Conservation (phyloP, 1,140 invertebrate genomes). For the Penaeus chinensis region DNA sequence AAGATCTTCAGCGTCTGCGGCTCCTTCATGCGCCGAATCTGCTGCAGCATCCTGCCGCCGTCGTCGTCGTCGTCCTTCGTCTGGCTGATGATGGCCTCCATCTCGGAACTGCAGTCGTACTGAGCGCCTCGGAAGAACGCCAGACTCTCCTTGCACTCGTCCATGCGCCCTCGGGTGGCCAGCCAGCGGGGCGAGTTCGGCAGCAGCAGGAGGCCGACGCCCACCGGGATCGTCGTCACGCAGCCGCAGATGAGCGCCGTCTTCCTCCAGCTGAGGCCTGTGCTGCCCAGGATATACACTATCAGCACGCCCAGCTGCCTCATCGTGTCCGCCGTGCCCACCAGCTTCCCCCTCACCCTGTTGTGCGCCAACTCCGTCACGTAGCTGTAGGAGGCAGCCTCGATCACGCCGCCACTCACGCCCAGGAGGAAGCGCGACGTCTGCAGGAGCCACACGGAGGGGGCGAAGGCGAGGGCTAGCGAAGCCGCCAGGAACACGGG, state of each 20-base stretch:
- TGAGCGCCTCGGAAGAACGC: not conserved
- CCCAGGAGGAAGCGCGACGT: not conserved
- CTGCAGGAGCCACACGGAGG: not conserved
- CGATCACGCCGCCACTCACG: not conserved
- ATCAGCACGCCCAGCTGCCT: not conserved
- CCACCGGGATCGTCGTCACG: not conserved
- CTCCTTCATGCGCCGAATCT: not conserved
- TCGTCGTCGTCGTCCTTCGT: not conserved
- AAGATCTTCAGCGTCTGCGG: not conserved
- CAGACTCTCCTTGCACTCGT: not conserved
- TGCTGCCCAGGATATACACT: not conserved
- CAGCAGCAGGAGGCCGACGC: not conserved
- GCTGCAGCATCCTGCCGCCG: not conserved
- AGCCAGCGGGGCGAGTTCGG: constrained; percentile 1
- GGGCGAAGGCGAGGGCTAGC: not conserved
- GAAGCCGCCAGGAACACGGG: not conserved
- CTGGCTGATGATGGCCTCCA: not conserved
- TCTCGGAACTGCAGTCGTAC: not conserved
- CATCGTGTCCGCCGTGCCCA: not conserved
- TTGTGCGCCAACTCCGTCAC: not conserved
- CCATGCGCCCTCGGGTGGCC: not conserved
- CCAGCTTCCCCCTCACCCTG: not conserved
- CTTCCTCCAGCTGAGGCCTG: not conserved
- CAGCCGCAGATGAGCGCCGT: not conserved
- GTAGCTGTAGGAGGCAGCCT: constrained; percentile 3